phyloP scores from a whole-genome alignment of 2,113 vertebrate genomes.

The Stictonetta naevosa region DNA sequence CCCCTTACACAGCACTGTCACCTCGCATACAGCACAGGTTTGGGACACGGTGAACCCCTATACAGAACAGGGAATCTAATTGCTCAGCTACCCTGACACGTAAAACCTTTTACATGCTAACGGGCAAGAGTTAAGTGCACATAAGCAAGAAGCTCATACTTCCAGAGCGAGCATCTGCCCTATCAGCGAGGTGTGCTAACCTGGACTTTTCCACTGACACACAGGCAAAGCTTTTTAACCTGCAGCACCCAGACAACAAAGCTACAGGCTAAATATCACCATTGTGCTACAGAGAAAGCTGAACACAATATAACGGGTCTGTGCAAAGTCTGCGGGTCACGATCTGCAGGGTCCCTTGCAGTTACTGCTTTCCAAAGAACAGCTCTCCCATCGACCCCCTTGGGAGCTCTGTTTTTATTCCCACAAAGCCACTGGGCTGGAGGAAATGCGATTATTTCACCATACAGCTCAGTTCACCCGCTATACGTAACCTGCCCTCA shows the following conservation, averaged over 20 bases:
- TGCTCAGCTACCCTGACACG: background rate
- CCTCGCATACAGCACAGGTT: background rate
- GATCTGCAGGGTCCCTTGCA: background rate
- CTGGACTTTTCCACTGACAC: background rate
- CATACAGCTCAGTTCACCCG: background rate
- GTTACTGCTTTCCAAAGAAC: background rate
- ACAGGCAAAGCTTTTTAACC: background rate
- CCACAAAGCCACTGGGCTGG: background rate
- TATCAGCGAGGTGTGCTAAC: background rate
- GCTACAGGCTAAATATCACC: background rate
- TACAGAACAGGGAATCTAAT: too few relatives aligned
- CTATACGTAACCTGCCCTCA: background rate
- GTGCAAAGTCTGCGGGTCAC: background rate
- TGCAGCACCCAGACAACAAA: background rate
- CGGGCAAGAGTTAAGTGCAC: background rate
- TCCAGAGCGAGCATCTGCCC: background rate
- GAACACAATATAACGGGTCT: background rate
- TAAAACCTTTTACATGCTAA: background rate
- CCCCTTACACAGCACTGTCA: background rate
- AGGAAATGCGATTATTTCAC: background rate
- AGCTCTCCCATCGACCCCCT: background rate
- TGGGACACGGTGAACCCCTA: background rate
- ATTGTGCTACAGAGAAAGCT: too few relatives aligned
- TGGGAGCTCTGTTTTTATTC: background rate
- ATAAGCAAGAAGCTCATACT: background rate